Base-by-base conservation (phyloP, 2,797 vertebrate genomes). In the Parauchenoglanis ngamensis region DNA sequence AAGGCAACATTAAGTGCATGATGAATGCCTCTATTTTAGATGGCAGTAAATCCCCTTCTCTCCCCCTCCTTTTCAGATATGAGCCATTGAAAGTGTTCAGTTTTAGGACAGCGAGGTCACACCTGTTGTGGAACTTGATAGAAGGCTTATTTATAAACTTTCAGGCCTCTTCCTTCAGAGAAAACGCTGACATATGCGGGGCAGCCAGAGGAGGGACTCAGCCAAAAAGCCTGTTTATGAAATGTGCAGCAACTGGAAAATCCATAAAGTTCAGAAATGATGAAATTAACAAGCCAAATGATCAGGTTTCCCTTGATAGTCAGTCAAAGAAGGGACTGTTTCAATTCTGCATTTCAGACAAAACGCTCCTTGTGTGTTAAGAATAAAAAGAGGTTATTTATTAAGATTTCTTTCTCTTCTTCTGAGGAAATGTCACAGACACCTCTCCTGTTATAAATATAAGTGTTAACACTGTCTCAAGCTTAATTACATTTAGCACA, bases 101-200 rank as follows among this genome's bases (percentile, higher is more conserved):
- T 98, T 99, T 99, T 99, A 97, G 98, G 98, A 98, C 97, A 91
- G 94, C 95, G 97, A 97, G 98, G 97, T 98, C 98, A 98, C 98
- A 99, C 98, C 98, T 99, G 98, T 98, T 98, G 97, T 98, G 98
- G 98, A 99, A 99, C 98, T 98, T 99, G 98, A 99, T 98, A 98
- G 98, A 99, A 98, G 98, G 97, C 97, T 99, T 99, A 99, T 99
- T 99, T 99, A 98, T 99, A 99, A 99, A 99, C 97, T 98, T 99
- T 98, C 97, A 96, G 97, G 96, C 97, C 97, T 97, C 98, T 97
- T 98, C 95, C 96, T 95, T 97, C 97, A 96, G 96, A 97, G 97
- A 98, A 98, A 97, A 97, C 92, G 95, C 97, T 97, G 96, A 97
- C 97, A 96, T 96, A 96, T 94, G 96, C 94, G 95, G 95, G 96